Percentiles rank a stretch among this genome's conserved stretches.
These are phyloP conservation scores for Platerodrilus igneus DNA, from an alignment of 2,888 invertebrate species.

Conservation along the genomic window DNA sequence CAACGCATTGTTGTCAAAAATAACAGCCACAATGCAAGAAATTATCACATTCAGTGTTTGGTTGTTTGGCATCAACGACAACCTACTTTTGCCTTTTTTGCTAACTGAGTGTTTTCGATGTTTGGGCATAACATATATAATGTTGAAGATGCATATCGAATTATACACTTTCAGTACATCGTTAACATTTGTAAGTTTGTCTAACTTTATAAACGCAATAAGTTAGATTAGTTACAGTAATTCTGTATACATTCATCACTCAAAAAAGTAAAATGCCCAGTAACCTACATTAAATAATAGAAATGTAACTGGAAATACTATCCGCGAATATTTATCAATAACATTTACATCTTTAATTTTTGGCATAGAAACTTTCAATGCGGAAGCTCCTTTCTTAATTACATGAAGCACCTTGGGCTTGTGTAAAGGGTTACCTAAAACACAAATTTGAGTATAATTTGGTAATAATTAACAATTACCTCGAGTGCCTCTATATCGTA, in stretches of 20 bases:
- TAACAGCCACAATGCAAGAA: too few species aligned
- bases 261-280: constrained; percentile 88
- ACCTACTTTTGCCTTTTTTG: too few species aligned
- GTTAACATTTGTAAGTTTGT: too few species aligned
- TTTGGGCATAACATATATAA: too few species aligned
- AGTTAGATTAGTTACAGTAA: too few species aligned
- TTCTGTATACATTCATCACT: constrained; percentile 50
- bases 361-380: constrained; percentile 85
- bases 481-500: constrained; percentile 54
- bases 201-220: too few species aligned
- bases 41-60: too few species aligned
- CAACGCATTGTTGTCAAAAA: too few species aligned
- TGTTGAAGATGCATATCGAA: too few species aligned
- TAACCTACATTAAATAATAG: constrained; percentile 92
- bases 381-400: constrained; percentile 77
- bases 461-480: constrained; percentile 37
- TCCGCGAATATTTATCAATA: constrained; percentile 94
- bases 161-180: too few species aligned
- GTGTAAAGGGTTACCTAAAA: constrained; percentile 54
- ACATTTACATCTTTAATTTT: constrained; percentile 96
- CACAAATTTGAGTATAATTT: constrained; percentile 7
- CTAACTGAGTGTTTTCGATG: too few species aligned
- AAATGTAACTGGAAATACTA: constrained; percentile 94
- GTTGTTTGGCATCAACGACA: too few species aligned
- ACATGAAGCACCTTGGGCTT: constrained; percentile 75